phyloP scores from a whole-genome alignment of 2,797 vertebrate species.

The Setipinna tenuifilis region DNA sequence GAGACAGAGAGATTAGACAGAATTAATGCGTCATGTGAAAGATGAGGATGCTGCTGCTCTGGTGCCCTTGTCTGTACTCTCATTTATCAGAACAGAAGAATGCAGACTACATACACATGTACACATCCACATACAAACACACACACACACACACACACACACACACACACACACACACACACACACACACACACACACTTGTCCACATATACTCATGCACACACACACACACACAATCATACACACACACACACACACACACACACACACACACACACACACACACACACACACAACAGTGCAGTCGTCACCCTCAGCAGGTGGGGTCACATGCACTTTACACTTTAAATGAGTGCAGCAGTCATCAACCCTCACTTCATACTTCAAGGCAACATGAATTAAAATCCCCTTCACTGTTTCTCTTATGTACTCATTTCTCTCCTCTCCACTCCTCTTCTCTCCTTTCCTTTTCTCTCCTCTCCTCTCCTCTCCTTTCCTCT shows the following conservation, averaged over 20 bases:
- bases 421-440: neutral
- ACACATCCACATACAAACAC: neutral
- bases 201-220: neutral
- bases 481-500: neutral
- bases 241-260: neutral
- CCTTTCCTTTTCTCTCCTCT: neutral
- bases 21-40: slow-evolving; percentile 13
- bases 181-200: neutral
- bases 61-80: slow-evolving; percentile 19
- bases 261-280: neutral
- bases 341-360: neutral
- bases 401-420: neutral
- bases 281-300: neutral
- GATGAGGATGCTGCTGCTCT: neutral
- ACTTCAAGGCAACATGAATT: slow-evolving; percentile 8
- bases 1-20: slow-evolving; percentile 7
- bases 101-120: slow-evolving; percentile 2
- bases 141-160: neutral
- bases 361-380: neutral
- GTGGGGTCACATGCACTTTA: neutral
- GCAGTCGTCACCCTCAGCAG: neutral
- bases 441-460: neutral
- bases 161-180: neutral
- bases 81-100: slow-evolving; percentile 20
- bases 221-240: neutral